Evolutionary conservation across 2,888 invertebrate genomes (phyloP), one percentile per base, ranked within the genome.

Genomic region (Sesia apiformis): DNA sequence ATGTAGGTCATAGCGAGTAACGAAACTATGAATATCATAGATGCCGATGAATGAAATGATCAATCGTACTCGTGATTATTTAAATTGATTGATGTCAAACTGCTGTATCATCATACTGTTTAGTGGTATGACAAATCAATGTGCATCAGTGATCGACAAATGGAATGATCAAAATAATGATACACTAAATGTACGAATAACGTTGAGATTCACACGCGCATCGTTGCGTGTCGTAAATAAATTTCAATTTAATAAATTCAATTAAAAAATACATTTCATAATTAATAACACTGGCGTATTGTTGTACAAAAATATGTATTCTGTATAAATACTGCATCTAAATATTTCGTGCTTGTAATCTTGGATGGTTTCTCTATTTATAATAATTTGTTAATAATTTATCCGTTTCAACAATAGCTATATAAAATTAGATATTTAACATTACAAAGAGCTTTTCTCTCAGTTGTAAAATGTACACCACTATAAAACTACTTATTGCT

Each of bases 151-250:
- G 62, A 61, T 67, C 63, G 61, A 66, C 58, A 63, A 65, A 74
- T 79, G 80, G 77, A 81, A 81, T 79, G 76, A 80, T 79, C 63
- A 60, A 66, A 61, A 67, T 62, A 64, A 71, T 71, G 69, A 69
- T 60, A 62, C 58, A 63, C 62, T 66, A 65, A 55, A 57, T 58
- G 55, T 63, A 58, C 59, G 55, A 61, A 57, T 58, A 52, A 38
- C 60, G 60, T 60, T 72, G 74, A 79, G 74, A 80, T 80, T 79
- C 75, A 65, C 64, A 67, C 60, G 57, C 63, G 69, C 67, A 67
- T 66, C 67, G 63, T 66, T 72, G 65, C 61, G 59, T 56, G 57
- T 41, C 53, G 57, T 58, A 55, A 43, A 52, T 51, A 58, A 49
- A 49, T 55, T 23, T 23, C 23, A 23, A 23, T 23, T 23, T 23